Percentiles rank a stretch among this genome's conserved stretches.
Evolutionary conservation across 2,797 vertebrate species (phyloP).

Genomic region (Oceanodroma leucorhoa): DNA sequence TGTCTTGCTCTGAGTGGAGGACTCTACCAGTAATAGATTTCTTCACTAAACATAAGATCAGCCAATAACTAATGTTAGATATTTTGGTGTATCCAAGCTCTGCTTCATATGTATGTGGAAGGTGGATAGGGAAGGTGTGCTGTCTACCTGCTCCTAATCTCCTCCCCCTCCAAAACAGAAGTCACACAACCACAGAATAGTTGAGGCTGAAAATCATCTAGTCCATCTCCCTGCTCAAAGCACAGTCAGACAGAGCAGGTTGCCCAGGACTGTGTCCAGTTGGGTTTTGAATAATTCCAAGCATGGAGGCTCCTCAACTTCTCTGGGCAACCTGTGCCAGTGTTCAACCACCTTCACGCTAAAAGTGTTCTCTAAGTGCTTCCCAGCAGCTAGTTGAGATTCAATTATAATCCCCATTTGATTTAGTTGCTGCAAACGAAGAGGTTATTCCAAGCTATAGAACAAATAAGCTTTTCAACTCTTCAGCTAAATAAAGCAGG

Average conservation of each 20-base stretch:
- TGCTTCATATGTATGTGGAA: rapidly evolving
- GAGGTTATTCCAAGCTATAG: neutral
- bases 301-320: neutral
- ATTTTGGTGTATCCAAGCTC: neutral
- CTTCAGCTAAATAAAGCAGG: neutral
- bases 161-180: neutral
- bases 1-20: neutral
- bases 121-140: neutral
- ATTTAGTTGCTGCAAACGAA: slow-evolving; percentile 6
- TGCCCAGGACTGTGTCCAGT: neutral
- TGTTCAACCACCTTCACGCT: neutral
- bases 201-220: neutral
- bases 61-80: neutral
- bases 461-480: neutral
- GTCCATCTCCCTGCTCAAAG: neutral
- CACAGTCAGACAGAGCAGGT: rapidly evolving
- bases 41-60: neutral
- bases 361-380: neutral
- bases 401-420: neutral
- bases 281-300: neutral
- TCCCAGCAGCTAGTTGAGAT: neutral
- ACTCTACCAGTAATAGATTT: neutral
- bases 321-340: rapidly evolving
- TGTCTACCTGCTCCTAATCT: neutral
- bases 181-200: neutral